Base-by-base conservation (phyloP, 1,140 invertebrate species). In the Heliothis subflexa region DNA sequence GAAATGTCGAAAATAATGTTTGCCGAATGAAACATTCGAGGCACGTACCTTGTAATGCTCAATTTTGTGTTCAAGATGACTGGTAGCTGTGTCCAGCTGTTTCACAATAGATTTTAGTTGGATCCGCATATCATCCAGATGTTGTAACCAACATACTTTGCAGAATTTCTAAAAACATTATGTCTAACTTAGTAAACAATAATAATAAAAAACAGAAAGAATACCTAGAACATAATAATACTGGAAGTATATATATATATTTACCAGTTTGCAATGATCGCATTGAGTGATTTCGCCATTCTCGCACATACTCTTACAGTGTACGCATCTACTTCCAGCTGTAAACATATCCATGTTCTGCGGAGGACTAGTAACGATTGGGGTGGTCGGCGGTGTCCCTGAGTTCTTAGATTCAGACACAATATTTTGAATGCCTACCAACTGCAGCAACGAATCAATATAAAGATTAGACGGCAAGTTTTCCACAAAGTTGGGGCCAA, bases 381-480 rank as follows among this genome's bases (percentile, higher is more conserved):
- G 84, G 0, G 89, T 87, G 0, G 75, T 11, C 2, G 90, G 85
- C 0, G 89, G 89, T 1, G 90, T 89, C 1, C 74, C 83, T 25
- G 70, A 16, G 45, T 70, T 87, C 16, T 47, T 79, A 16, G 78
- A 16, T 61, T 68, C 81, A 2, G 5, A 54, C 16, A 11, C 50
- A 54, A 57, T 80, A 28, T 59, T 80, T 12, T 61, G 84, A 10
- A 87, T 81, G 5, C 92, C 92, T 12, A 96, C 85, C 61, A 95
- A 86, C 47, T 92, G 87, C 3, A 96, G 86, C 14, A 96, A 82
- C 0, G 95, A 95, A 71, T 96, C 95, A 55, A 96, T 95, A 87
- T 95, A 96, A 0, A 96, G 83, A 83, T 96, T 96, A 5, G 94
- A 95, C 7, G 96, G 96, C n/a, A 96, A 84, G 3, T 90, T 85